Conservation (phyloP, 2,797 vertebrate species). For the Ptychadena robeensis region DNA sequence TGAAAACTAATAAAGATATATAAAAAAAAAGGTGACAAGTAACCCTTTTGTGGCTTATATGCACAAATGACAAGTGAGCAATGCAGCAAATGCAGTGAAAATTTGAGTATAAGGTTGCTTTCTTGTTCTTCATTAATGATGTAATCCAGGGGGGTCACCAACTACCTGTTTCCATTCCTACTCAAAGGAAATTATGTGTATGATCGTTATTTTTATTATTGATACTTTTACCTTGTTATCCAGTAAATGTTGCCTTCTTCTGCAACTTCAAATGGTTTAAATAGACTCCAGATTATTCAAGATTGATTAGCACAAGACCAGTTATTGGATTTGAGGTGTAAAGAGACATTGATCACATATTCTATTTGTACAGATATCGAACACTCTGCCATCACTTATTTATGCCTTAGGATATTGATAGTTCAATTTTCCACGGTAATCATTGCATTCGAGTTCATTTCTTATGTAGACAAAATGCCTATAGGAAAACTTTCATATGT, state of each 20-base stretch:
- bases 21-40: too few relatives aligned
- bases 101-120: too few relatives aligned
- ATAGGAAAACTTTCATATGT: slow-evolving; percentile 12
- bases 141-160: too few relatives aligned
- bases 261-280: background rate
- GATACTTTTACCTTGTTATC: background rate
- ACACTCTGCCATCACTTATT: slow-evolving; percentile 26
- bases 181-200: too few relatives aligned
- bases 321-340: slow-evolving; percentile 24
- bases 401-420: slow-evolving; percentile 21
- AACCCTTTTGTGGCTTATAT: too few relatives aligned
- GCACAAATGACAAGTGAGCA: too few relatives aligned
- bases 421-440: slow-evolving; percentile 24
- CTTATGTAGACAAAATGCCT: slow-evolving; percentile 34
- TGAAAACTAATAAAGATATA: too few relatives aligned
- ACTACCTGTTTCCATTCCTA: too few relatives aligned
- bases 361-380: slow-evolving; percentile 45
- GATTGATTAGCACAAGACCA: slow-evolving; percentile 11
- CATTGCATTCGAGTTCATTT: slow-evolving; percentile 17
- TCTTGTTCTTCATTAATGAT: too few relatives aligned
- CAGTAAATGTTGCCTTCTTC: background rate
- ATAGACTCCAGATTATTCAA: slow-evolving; percentile 23
- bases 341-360: slow-evolving; percentile 51
- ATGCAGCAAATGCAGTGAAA: too few relatives aligned
- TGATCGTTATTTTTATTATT: too few relatives aligned